Percentiles rank a stretch among this genome's conserved stretches.
Conservation (phyloP, 2,113 vertebrate genomes). For the Chamaea fasciata region DNA sequence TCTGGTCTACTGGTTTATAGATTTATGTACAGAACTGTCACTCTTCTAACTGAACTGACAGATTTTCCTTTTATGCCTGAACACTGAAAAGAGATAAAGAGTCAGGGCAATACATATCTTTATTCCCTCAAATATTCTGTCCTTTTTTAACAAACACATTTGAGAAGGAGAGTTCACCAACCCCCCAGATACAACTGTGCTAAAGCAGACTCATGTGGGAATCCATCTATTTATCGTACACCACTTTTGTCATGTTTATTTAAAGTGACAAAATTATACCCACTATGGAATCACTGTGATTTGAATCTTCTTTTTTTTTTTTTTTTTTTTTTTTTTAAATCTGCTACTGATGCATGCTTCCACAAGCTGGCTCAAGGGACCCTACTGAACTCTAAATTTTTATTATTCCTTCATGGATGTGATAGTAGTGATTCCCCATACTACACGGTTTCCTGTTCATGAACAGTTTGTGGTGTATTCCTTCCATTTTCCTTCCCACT, state of each 20-base stretch:
- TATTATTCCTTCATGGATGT: neutral
- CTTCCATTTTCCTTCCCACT: neutral
- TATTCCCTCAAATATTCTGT: neutral
- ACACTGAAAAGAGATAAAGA: neutral
- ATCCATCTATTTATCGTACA: neutral
- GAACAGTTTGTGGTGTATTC: neutral
- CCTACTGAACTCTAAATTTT: neutral
- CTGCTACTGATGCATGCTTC: neutral
- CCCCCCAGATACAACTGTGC: neutral
- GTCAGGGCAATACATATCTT: neutral
- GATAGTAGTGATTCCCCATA: neutral
- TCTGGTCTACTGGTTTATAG: slow-evolving; percentile 6
- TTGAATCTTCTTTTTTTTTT: neutral
- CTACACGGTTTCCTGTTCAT: neutral
- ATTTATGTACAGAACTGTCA: neutral
- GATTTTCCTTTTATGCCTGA: neutral
- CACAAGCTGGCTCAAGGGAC: neutral
- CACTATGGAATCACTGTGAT: neutral
- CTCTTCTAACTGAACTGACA: neutral
- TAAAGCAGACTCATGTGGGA: neutral
- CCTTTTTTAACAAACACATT: neutral
- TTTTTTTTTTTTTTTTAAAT: neutral
- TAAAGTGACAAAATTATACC: neutral
- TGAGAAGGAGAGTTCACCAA: neutral
- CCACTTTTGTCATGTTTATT: neutral